Base-by-base conservation (phyloP, 1,140 invertebrate species). In the Danaus melanippus region DNA sequence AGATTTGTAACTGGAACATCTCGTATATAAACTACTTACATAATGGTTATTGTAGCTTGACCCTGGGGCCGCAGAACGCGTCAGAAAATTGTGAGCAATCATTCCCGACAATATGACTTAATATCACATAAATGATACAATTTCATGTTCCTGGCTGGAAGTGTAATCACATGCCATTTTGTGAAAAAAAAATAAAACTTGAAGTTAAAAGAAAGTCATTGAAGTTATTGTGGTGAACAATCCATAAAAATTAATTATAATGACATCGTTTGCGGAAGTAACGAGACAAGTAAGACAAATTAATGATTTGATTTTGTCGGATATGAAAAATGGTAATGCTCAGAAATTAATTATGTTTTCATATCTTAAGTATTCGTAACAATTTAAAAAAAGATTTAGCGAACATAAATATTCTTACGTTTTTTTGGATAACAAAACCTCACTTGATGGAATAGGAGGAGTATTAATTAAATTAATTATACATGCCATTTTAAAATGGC, bases 1-100 rank as follows among this genome's bases (percentile, higher is more conserved):
- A 67, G 59, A 65, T 80, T 79, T 56, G 59, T 76, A 79, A 74
- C 68, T 77, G 66, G 76, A 81, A 77, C 67, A 62, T 68, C 21
- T 32, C 60, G 53, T 62, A 63, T 47, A 68, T 50, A 54, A 46
- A 46, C 39, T 63, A 64, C 57, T 60, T 62, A 61, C 48, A 62
- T 67, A 68, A 55, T 56, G 54, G 52, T 62, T 59, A 74, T 76
- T 74, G 69, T 72, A 67, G 48, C 41, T 61, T 67, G 69, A 74
- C 69, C 72, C 66, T 74, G 67, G 57, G 46, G 56, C 32, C 50
- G 43, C 48, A 57, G 44, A 50, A 56, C 54, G 49, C 42, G 47
- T 40, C 21, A 10, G 52, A 54, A 58, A 53, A 58, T 58, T 49
- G 50, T 53, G n/a, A 46, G 51, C 57, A 54, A 59, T 59, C 57